Evolutionary conservation across 2,113 vertebrate genomes (phyloP).

Genomic region (Syrrhaptes paradoxus): DNA sequence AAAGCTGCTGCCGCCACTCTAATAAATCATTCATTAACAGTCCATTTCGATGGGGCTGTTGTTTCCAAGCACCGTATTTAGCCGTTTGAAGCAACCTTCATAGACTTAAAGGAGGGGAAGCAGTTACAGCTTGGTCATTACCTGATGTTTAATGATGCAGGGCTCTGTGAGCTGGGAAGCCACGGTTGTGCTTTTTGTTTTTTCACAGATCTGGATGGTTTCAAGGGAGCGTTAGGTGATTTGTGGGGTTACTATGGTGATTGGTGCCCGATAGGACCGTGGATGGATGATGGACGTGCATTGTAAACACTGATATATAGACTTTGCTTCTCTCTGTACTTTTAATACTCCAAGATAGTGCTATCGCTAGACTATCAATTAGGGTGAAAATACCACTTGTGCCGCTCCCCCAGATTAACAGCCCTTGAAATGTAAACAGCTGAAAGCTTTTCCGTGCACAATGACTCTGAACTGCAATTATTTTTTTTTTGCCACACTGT

Average conservation of each 20-base stretch:
- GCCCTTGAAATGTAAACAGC: background rate
- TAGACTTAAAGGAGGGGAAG: background rate
- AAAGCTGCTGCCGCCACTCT: constrained; percentile 26
- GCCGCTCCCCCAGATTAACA: background rate
- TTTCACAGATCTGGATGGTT: background rate
- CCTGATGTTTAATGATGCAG: constrained; percentile 57
- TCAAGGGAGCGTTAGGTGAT: background rate
- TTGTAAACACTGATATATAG: background rate
- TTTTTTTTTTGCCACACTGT: background rate
- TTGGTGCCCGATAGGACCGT: background rate
- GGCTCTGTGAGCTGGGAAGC: background rate
- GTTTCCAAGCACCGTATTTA: constrained; percentile 11
- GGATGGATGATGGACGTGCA: background rate
- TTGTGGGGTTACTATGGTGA: constrained; percentile 21
- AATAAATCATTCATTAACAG: constrained; percentile 79
- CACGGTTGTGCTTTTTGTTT: background rate
- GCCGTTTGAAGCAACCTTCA: constrained; percentile 17
- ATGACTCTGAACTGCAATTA: background rate
- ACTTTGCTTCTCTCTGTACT: background rate
- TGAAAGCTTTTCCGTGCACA: background rate
- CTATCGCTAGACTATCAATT: background rate
- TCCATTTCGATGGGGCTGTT: constrained; percentile 38
- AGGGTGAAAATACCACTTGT: background rate
- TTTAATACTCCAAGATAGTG: background rate
- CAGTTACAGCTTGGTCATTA: constrained; percentile 10